Conservation (phyloP, 2,113 vertebrate genomes). For the Gasterosteus aculeatus region DNA sequence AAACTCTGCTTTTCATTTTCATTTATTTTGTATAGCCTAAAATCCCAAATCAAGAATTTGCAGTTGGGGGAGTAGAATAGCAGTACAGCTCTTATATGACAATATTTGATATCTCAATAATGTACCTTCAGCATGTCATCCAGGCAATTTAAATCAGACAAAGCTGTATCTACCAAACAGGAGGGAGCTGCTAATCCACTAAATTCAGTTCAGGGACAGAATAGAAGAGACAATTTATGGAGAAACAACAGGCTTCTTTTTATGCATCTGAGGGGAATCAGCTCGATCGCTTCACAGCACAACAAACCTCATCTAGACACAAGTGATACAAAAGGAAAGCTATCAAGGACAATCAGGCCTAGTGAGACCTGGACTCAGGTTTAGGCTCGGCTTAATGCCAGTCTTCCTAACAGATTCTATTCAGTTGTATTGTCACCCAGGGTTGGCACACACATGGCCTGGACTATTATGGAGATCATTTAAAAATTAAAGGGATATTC, state of each 20-base stretch:
- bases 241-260: background rate
- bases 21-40: no score
- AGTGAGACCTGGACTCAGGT: conserved; percentile 1
- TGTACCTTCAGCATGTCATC: conserved; percentile 43
- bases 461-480: background rate
- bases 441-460: conserved; percentile 32
- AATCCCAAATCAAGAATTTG: no score
- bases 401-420: background rate
- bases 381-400: conserved; percentile 12
- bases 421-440: conserved; percentile 35
- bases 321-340: conserved; percentile 4
- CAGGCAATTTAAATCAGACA: background rate
- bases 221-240: background rate
- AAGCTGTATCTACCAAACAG: conserved; percentile 24
- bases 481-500: background rate
- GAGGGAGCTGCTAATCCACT: conserved; percentile 17
- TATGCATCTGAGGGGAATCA: background rate
- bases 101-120: conserved; percentile 9
- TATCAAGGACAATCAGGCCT: conserved; percentile 9
- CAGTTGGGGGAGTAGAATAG: background rate
- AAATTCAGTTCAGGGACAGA: conserved; percentile 1
- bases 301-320: conserved; percentile 15
- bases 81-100: background rate
- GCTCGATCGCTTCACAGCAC: background rate
- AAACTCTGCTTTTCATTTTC: background rate